phyloP scores from a whole-genome alignment of 2,797 vertebrate species.

The Amphiprion clarkii region DNA sequence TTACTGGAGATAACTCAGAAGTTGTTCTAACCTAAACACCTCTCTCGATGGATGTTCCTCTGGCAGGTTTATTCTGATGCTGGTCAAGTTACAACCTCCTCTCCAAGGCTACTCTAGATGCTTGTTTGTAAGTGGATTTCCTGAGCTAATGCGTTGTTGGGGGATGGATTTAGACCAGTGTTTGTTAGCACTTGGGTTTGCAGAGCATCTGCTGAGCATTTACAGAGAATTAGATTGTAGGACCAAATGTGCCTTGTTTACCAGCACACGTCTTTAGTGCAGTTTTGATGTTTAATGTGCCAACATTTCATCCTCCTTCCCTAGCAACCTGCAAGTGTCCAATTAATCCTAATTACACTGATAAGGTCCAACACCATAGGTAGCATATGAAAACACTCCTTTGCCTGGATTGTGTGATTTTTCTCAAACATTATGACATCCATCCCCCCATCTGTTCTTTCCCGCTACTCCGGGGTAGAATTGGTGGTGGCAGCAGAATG shows the following conservation, averaged over 20 bases:
- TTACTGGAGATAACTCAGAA: not conserved
- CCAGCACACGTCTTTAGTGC: slow-evolving; percentile 33
- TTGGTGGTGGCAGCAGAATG: too few species aligned
- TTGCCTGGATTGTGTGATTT: not conserved
- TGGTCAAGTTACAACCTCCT: slow-evolving; percentile 46
- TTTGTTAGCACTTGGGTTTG: slow-evolving; percentile 60
- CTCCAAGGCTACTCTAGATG: slow-evolving; percentile 23
- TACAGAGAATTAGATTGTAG: slow-evolving; percentile 50
- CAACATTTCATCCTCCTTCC: slow-evolving; percentile 30
- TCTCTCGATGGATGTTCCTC: slow-evolving; percentile 9
- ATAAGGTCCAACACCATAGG: slow-evolving; percentile 5
- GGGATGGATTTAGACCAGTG: slow-evolving; percentile 50
- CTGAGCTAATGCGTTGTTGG: slow-evolving; percentile 70
- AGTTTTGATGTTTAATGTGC: slow-evolving; percentile 36
- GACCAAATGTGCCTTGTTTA: slow-evolving; percentile 29
- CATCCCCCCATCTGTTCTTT: too few species aligned
- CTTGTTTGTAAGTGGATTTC: slow-evolving; percentile 65
- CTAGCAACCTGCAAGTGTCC: slow-evolving; percentile 39
- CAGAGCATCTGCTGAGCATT: slow-evolving; percentile 67
- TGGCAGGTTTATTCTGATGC: slow-evolving; percentile 10
- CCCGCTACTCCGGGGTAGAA: too few species aligned
- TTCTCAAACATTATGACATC: not conserved
- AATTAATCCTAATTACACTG: slow-evolving; percentile 43
- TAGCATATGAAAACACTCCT: slow-evolving; percentile 1
- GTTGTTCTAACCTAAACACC: not conserved